Conservation (phyloP, 2,888 invertebrate species). For the Thelaira solivaga region DNA sequence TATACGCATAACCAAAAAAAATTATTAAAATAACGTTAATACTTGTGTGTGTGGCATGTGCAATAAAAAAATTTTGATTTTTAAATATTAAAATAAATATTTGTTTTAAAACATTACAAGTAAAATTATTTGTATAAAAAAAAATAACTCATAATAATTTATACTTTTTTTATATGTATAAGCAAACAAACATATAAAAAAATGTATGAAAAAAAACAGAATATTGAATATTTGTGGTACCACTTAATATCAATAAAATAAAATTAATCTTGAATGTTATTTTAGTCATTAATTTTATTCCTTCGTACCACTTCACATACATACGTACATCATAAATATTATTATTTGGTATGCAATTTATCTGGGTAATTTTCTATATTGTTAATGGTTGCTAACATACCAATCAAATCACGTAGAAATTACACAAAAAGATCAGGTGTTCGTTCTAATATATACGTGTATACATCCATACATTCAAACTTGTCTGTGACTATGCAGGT, state of each 20-base stretch:
- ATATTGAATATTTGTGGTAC: neutral
- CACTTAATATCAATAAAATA: neutral
- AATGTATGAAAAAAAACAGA: too few relatives aligned
- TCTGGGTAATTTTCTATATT: constrained; percentile 30
- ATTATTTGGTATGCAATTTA: constrained; percentile 42
- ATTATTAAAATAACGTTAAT: too few relatives aligned
- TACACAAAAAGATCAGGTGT: constrained; percentile 53
- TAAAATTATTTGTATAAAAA: too few relatives aligned
- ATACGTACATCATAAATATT: constrained; percentile 2
- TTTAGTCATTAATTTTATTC: constrained; percentile 4
- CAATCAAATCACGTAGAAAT: constrained; percentile 51
- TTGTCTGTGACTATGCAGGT: neutral
- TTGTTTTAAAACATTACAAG: too few relatives aligned
- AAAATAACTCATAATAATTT: too few relatives aligned
- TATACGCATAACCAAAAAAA: too few relatives aligned
- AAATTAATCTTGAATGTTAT: too few relatives aligned
- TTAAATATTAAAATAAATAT: too few relatives aligned
- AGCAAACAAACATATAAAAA: too few relatives aligned
- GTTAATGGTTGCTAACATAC: constrained; percentile 25
- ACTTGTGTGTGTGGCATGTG: too few relatives aligned
- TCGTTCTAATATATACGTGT: constrained; percentile 19
- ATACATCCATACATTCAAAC: neutral
- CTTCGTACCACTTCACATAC: neutral
- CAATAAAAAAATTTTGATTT: too few relatives aligned
- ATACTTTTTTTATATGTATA: too few relatives aligned